Evolutionary conservation across 2,888 invertebrate species (phyloP).

Genomic region (Bruchidius siliquastri): DNA sequence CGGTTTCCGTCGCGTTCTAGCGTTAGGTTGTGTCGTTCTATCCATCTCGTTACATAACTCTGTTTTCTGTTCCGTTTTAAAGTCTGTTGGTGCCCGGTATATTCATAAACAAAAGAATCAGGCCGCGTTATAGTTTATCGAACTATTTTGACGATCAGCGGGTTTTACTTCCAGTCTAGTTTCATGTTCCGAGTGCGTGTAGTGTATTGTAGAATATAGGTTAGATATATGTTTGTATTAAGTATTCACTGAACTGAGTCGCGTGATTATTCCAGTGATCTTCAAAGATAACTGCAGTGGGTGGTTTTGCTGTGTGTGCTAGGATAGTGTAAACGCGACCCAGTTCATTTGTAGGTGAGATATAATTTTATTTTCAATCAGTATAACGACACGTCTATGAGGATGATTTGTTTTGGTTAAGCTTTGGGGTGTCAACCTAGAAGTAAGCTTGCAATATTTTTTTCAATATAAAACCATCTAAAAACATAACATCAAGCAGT

Average conservation of each 20-base stretch:
- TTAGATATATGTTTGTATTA: background rate
- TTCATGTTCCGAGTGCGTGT: background rate
- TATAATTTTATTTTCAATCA: background rate
- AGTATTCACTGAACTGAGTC: background rate
- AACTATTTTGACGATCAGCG: background rate
- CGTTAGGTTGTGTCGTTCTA: background rate
- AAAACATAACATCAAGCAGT: too few relatives aligned
- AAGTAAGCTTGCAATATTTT: too few relatives aligned
- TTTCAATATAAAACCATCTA: too few relatives aligned
- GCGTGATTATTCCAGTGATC: background rate
- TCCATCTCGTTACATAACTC: background rate
- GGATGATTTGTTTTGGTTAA: too few relatives aligned
- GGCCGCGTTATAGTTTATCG: background rate
- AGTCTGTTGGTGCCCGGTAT: background rate
- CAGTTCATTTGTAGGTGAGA: background rate
- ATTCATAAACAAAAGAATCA: background rate
- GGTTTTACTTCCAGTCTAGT: background rate
- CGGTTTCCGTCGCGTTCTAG: background rate
- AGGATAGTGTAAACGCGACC: background rate
- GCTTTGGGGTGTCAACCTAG: too few relatives aligned
- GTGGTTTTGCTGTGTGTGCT: background rate
- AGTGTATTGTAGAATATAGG: background rate
- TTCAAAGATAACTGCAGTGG: background rate
- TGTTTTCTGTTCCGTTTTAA: background rate
- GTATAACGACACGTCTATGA: too few relatives aligned